Evolutionary conservation across 2,113 vertebrate species (phyloP), one percentile per base, ranked within the genome.

Genomic region (Percina caprodes): DNA sequence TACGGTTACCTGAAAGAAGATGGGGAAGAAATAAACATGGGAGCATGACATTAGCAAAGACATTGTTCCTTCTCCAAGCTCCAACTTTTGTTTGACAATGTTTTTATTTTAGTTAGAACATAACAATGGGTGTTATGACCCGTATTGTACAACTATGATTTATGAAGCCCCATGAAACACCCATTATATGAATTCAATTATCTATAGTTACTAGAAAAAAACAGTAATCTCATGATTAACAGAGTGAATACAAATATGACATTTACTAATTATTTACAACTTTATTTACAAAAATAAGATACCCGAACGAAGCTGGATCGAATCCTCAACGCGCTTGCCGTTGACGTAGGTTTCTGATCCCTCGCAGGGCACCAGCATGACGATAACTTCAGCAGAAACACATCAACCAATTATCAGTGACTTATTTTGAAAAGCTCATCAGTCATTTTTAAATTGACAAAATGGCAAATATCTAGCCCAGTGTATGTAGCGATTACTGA

Each of bases 321-420:
- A 94, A 63, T 96, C 96, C 24, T 94, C 93, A 46, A 99, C 98
- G 49, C 98, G 96, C 86, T 99, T 99, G 88, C 98, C 98, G 5
- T 99, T 99, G 73, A 99, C 98, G 0, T 99, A 99, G 0, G 98
- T 99, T 93, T 99, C 98, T 0, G 98, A 99, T 61, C 95, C 94
- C 75, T 99, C 97, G 81, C 98, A 99, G 33, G 98, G 98, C 83
- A 99, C 97, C 89, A 99, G 82, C 67, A 96, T 96, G 70, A 99
- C 98, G 14, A 99, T 95, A 73, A 99, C 98, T 99, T 89, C 45
- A 90, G 58, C 30, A 86, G 69, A 81, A 71, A 86, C 33, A 85
- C 19, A 71, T 1, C 30, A 62, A 72, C 6, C 10, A 74, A 69
- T 69, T 0, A 42, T 79, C 39, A 82, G n/a, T 60, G 21, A 79